Base-by-base conservation (phyloP, 2,113 vertebrate species). In the Hipposideros armiger region DNA sequence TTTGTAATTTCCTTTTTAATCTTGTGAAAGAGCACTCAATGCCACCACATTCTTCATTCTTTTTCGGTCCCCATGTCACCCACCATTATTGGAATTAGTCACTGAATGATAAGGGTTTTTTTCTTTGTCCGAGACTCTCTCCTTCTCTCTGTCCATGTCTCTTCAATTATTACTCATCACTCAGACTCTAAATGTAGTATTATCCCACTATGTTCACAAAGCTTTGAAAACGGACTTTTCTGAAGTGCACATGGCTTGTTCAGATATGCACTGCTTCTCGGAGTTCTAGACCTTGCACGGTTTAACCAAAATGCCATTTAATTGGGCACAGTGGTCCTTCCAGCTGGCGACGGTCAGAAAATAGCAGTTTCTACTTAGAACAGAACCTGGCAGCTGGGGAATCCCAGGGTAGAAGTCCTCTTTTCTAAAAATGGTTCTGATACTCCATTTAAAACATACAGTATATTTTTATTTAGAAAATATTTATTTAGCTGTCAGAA, bases 381-480 rank as follows among this genome's bases (percentile, higher is more conserved):
- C 82, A 70, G 78, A 69, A 84, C 40, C 87, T 80, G 93, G 89
- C 64, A 91, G 91, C 77, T 50, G 32, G 95, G 78, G 82, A 80
- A 93, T 81, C 54, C 94, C 95, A 96, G 96, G 95, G 92, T 87
- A 96, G 94, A 83, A 95, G 85, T 90, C 91, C 96, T 94, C 70
- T 42, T 60, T 87, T 90, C 97, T 97, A 96, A 97, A 97, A 97
- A 95, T 88, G 92, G 83, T 67, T 62, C 87, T 91, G 95, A 96
- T 96, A 97, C 64, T 97, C 94, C 90, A 83, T 96, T 95, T 97
- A 95, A 96, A 97, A 70, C 91, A 87, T 72, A 73, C 36, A 40
- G 93, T 90, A 72, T 93, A 92, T 96, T 97, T 98, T 97, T 97
- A 97, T 97, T 97, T 97, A 98, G 96, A 97, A 97, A 97, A 97